Base-by-base conservation (phyloP, 2,797 vertebrate genomes). In the Cryptoprocta ferox region DNA sequence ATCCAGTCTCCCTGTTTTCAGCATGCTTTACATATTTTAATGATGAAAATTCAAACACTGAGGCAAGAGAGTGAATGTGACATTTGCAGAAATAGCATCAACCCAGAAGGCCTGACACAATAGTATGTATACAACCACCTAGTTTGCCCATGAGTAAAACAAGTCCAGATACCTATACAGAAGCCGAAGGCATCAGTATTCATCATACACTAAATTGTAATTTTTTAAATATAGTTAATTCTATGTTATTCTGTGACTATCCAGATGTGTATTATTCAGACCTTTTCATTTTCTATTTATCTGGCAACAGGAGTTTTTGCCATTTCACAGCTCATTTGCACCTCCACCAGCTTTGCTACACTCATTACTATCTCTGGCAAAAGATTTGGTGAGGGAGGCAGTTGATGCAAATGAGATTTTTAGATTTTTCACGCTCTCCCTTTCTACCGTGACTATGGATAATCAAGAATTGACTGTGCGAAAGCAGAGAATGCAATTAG, bases 391-490 rank as follows among this genome's bases (percentile, higher is more conserved):
- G 61, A 95, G 79, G 94, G 75, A 96, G 15, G 53, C 79, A 83
- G 70, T 89, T 48, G 87, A 97, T 94, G 56, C 39, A 95, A 97
- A 97, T 96, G 63, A 92, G 42, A 87, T 87, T 97, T 96, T 97
- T 76, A 94, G 92, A 96, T 97, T 95, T 82, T 95, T 88, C 84
- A 94, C 3, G 37, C 87, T 86, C 78, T 94, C 88, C 66, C 48
- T 95, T 96, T 70, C 94, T 97, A 79, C 63, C 75, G 53, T 89
- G 90, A 94, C 95, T 88, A 75, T 80, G n/a, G 90, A 82, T 92
- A 96, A 97, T 95, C 83, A 97, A 92, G 87, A 94, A 97, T 50
- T 83, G 79, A 82, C 87, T 93, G 53, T 91, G 79, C 87, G 90
- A 93, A 50, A 89, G 90, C 45, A 93, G 30, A 65, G 75, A 86